Evolutionary conservation across 2,888 invertebrate genomes (phyloP).

Genomic region (Orthonychiurus folsomi): DNA sequence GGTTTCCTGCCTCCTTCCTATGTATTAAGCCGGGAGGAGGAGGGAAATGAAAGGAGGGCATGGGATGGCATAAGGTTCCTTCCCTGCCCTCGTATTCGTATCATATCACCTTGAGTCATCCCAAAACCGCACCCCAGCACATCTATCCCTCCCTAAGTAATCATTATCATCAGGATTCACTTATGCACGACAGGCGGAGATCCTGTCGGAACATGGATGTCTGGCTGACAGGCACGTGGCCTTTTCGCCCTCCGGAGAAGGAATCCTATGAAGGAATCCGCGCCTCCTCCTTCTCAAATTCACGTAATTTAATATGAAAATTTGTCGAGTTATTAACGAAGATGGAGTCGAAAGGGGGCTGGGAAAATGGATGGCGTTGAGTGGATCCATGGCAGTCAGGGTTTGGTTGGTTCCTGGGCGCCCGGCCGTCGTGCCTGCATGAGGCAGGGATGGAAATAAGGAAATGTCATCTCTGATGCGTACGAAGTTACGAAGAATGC

Average conservation of each 20-base stretch:
- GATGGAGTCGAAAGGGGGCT: too few species aligned
- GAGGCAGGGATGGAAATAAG: too few species aligned
- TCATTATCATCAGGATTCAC: neutral
- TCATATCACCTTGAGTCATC: too few species aligned
- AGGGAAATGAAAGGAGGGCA: neutral
- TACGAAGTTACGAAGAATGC: too few species aligned
- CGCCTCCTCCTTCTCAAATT: neutral
- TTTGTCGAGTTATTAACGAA: neutral
- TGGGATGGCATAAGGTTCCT: too few species aligned
- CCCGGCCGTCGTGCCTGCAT: too few species aligned
- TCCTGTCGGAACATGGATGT: too few species aligned
- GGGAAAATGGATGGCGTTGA: too few species aligned
- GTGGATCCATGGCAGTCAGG: neutral
- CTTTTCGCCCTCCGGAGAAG: neutral
- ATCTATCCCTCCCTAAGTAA: neutral
- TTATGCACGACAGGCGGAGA: neutral
- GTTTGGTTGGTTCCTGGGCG: neutral
- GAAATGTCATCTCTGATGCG: neutral
- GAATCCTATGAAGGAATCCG: neutral
- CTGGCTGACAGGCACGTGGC: too few species aligned
- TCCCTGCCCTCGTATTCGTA: too few species aligned
- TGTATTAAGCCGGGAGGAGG: neutral
- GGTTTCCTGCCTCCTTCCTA: too few species aligned
- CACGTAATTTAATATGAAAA: neutral
- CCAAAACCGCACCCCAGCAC: neutral